phyloP scores from a whole-genome alignment of 2,797 vertebrate genomes.

The Falco rusticolus region DNA sequence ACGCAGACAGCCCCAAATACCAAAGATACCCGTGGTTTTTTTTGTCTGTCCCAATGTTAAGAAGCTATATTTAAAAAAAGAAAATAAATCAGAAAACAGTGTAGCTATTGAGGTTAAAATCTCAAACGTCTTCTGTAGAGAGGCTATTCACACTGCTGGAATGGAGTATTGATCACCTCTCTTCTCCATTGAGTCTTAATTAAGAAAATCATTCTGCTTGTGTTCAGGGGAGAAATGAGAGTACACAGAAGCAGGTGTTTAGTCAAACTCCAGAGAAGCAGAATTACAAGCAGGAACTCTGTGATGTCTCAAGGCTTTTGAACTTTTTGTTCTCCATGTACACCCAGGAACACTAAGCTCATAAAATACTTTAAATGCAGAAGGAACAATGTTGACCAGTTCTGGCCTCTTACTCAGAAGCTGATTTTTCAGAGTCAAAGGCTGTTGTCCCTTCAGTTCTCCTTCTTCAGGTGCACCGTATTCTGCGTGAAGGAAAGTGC shows the following conservation, averaged over 20 bases:
- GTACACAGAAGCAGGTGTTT: not conserved
- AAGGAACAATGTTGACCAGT: not conserved
- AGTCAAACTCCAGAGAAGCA: not conserved
- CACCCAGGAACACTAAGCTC: not conserved
- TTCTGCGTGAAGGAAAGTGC: constrained; percentile 74
- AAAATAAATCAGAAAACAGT: not conserved
- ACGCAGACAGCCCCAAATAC: not conserved
- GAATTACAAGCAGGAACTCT: not conserved
- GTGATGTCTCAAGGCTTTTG: not conserved
- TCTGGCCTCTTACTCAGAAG: constrained; percentile 86
- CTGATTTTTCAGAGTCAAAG: constrained; percentile 88
- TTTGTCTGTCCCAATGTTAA: not conserved
- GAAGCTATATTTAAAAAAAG: not conserved
- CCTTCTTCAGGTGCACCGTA: constrained; percentile 90
- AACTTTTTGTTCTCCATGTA: not conserved
- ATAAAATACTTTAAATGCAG: not conserved
- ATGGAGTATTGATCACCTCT: not conserved
- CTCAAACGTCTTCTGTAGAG: not conserved
- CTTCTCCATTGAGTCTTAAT: not conserved
- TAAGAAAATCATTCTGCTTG: not conserved
- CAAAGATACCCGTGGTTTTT: not conserved
- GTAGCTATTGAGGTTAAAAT: not conserved
- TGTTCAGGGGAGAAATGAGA: not conserved
- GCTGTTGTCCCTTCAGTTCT: constrained; percentile 82
- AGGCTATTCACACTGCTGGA: not conserved